These are phyloP conservation scores for Heliconius eleuchia DNA, from an alignment of 1,140 invertebrate species.

Conservation along the genomic window DNA sequence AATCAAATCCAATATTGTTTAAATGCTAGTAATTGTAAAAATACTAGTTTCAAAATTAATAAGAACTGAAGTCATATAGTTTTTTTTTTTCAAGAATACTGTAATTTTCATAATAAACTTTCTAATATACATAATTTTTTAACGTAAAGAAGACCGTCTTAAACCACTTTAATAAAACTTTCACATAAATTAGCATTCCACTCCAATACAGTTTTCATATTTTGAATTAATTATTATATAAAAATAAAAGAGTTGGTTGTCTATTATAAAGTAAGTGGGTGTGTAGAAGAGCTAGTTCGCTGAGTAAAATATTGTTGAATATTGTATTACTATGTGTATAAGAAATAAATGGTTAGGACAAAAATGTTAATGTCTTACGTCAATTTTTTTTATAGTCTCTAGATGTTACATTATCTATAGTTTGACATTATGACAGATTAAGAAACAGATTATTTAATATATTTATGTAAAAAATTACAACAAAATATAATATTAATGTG, in stretches of 20 bases:
- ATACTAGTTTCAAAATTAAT: too few relatives aligned
- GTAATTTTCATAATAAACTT: background rate
- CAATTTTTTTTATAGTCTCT: background rate
- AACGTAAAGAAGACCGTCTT: background rate
- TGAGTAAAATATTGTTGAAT: conserved; percentile 13
- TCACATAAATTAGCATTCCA: conserved; percentile 25
- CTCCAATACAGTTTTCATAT: background rate
- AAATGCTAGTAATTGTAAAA: too few relatives aligned
- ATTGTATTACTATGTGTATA: background rate
- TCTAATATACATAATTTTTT: too few relatives aligned
- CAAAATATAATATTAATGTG: background rate
- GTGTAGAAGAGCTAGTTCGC: conserved; percentile 8
- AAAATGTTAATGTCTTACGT: conserved; percentile 1
- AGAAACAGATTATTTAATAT: background rate
- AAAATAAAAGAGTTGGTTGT: background rate
- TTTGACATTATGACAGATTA: background rate
- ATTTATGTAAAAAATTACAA: background rate
- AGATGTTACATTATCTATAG: background rate
- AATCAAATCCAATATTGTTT: too few relatives aligned
- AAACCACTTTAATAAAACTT: background rate
- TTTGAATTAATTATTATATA: background rate
- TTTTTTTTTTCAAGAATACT: background rate
- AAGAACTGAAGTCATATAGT: too few relatives aligned
- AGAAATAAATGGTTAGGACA: background rate
- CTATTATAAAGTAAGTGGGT: background rate